Conservation (phyloP, 2,888 invertebrate species). For the Cenopis cana region DNA sequence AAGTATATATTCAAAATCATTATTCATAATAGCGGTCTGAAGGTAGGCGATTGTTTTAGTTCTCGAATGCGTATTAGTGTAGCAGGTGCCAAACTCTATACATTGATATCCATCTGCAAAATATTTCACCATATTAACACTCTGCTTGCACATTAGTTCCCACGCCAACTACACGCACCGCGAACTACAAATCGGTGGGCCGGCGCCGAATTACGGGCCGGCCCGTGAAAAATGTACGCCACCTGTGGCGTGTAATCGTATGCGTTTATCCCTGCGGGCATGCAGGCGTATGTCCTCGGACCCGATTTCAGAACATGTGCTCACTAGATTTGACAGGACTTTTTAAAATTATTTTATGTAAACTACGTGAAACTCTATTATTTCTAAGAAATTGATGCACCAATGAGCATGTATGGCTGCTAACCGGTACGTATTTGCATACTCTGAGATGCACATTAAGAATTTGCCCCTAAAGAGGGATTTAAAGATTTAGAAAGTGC, state of each 20-base stretch:
- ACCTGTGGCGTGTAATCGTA: constrained; percentile 84
- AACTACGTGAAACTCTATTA: too few relatives aligned
- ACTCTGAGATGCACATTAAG: too few relatives aligned
- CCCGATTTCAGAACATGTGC: constrained; percentile 21
- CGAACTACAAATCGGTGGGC: constrained; percentile 70
- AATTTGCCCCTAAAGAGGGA: not conserved
- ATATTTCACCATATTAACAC: constrained; percentile 6
- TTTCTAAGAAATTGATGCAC: too few relatives aligned
- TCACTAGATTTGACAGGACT: constrained; percentile 6
- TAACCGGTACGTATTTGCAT: too few relatives aligned
- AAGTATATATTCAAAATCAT: not conserved
- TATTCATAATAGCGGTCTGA: too few relatives aligned
- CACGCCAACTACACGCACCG: constrained; percentile 5
- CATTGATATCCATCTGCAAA: not conserved
- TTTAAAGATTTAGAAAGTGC: not conserved
- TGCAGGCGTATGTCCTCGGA: constrained; percentile 61
- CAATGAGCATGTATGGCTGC: too few relatives aligned
- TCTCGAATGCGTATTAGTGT: too few relatives aligned
- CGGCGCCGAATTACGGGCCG: constrained; percentile 73
- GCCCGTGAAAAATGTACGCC: constrained; percentile 81
- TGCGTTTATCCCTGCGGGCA: constrained; percentile 80
- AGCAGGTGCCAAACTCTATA: not conserved
- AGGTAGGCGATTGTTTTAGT: too few relatives aligned
- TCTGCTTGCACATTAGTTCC: constrained; percentile 1
- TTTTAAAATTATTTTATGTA: not conserved